Percentiles rank a stretch among this genome's conserved stretches.
These are phyloP conservation scores for Onychostoma macrolepis DNA, from an alignment of 2,113 vertebrate species.

Conservation along the genomic window DNA sequence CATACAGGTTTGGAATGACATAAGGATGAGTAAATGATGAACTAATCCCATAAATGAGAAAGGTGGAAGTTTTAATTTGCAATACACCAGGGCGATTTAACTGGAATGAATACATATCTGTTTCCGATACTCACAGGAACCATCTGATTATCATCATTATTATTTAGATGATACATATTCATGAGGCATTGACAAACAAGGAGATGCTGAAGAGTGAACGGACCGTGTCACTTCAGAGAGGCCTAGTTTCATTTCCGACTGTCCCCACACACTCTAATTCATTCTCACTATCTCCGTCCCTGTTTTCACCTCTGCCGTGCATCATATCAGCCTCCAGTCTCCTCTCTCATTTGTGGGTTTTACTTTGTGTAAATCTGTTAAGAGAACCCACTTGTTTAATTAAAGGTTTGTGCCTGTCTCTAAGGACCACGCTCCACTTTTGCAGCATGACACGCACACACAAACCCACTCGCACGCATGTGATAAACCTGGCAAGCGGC, in stretches of 20 bases:
- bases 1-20: not conserved
- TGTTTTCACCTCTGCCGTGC: conserved; percentile 60
- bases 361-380: conserved; percentile 42
- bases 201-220: conserved; percentile 10
- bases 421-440: conserved; percentile 4
- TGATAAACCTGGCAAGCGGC: conserved; percentile 45
- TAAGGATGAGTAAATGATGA: not conserved
- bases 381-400: conserved; percentile 44
- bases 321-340: conserved; percentile 54
- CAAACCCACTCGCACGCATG: conserved; percentile 61
- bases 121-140: conserved; percentile 57
- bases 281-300: conserved; percentile 62
- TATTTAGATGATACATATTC: conserved; percentile 70
- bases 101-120: conserved; percentile 37
- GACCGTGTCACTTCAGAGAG: conserved; percentile 33
- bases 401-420: conserved; percentile 39
- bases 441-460: conserved; percentile 57
- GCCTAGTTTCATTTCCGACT: conserved; percentile 70
- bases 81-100: conserved; percentile 18
- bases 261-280: conserved; percentile 54
- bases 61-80: conserved; percentile 58
- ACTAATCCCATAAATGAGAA: conserved; percentile 39
- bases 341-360: conserved; percentile 45
- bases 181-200: conserved; percentile 63
- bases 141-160: conserved; percentile 64